Conservation (phyloP, 2,797 vertebrate species). For the Triplophysa yarkandensis region DNA sequence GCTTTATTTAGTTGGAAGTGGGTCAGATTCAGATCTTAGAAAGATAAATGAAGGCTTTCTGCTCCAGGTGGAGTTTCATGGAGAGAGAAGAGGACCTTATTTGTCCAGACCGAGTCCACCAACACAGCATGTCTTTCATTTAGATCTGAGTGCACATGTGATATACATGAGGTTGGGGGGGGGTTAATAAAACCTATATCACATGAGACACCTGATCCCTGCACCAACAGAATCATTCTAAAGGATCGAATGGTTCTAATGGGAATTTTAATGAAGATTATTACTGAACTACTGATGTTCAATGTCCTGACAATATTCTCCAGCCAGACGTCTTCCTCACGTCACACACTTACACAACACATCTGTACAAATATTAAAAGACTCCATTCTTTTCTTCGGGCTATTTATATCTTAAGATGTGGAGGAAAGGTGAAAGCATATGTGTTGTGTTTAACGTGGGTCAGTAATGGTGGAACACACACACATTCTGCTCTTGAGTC, state of each 20-base stretch:
- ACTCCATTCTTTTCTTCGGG: slow-evolving; percentile 1
- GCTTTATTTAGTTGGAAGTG: slow-evolving; percentile 39
- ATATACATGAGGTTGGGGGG: no score
- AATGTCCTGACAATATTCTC: no score
- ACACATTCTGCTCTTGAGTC: neutral
- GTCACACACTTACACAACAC: slow-evolving; percentile 34
- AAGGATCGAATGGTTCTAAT: no score
- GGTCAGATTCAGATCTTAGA: slow-evolving; percentile 52
- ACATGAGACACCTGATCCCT: no score
- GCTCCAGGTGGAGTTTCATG: neutral
- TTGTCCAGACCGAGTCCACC: neutral
- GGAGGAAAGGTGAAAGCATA: no score
- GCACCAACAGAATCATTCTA: no score
- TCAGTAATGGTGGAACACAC: neutral
- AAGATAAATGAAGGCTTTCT: slow-evolving; percentile 41
- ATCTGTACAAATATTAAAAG: slow-evolving; percentile 18
- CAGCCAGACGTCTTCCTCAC: no score
- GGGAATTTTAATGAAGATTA: no score
- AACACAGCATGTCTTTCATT: neutral
- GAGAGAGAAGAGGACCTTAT: no score
- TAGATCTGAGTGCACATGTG: no score
- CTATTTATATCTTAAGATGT: slow-evolving; percentile 22
- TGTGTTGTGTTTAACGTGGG: neutral
- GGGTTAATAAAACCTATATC: no score
- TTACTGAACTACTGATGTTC: no score